Conservation (phyloP, 2,888 invertebrate species). For the Helobdella robusta region DNA sequence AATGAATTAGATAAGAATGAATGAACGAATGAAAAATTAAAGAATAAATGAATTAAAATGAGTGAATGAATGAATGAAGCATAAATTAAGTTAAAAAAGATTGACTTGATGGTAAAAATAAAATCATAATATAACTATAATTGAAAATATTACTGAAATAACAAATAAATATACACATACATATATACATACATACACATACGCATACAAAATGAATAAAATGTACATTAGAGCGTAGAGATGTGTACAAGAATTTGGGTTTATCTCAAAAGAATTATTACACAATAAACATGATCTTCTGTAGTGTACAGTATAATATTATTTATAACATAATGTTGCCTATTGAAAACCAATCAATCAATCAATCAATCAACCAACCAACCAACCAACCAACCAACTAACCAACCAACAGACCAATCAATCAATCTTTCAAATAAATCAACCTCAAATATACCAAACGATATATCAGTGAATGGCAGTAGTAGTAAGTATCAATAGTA, state of each 20-base stretch:
- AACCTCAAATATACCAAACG: neutral
- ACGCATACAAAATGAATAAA: neutral
- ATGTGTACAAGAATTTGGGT: too few species aligned
- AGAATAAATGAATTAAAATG: too few species aligned
- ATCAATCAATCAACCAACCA: too few species aligned
- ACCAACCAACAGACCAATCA: too few species aligned
- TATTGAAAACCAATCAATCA: conserved; percentile 2
- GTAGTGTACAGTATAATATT: neutral
- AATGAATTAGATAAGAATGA: neutral
- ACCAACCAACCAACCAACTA: too few species aligned
- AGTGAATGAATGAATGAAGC: too few species aligned
- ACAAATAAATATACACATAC: neutral
- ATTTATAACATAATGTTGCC: neutral
- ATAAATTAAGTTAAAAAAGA: too few species aligned
- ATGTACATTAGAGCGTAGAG: neutral
- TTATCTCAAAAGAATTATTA: neutral
- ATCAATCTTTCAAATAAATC: neutral
- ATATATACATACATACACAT: neutral
- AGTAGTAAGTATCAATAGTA: too few species aligned
- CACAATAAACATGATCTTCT: neutral
- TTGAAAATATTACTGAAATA: neutral
- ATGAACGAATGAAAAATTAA: neutral
- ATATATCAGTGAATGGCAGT: neutral
- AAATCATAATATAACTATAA: neutral
- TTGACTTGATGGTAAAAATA: too few species aligned